phyloP scores from a whole-genome alignment of 1,140 invertebrate species.

The Aplysia californica region DNA sequence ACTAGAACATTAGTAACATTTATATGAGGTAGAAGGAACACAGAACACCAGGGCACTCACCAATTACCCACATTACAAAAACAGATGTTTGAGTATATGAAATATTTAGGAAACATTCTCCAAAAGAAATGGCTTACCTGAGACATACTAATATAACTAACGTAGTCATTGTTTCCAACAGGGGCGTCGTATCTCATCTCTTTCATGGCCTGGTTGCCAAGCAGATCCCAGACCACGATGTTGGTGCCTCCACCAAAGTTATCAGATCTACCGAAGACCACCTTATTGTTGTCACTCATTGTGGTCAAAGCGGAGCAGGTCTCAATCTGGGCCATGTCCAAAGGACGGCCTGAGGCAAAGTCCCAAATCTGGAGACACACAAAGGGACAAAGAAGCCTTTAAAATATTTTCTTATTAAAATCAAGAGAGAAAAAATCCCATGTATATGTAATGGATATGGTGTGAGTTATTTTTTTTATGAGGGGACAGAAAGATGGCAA shows the following conservation, averaged over 20 bases:
- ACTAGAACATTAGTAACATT: no score
- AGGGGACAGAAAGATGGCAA: no score
- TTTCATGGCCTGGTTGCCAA: slow-evolving; percentile 63
- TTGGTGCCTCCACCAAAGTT: slow-evolving; percentile 64
- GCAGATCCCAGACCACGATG: slow-evolving; percentile 64
- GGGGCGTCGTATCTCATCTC: slow-evolving; percentile 62
- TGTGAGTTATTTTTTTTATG: no score
- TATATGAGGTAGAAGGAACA: no score
- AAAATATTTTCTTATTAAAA: not conserved
- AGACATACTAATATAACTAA: slow-evolving; percentile 60
- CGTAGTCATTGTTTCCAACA: slow-evolving; percentile 64
- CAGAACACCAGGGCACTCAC: no score
- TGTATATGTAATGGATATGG: no score
- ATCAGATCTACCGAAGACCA: slow-evolving; percentile 63
- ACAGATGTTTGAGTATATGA: no score
- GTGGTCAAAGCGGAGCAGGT: slow-evolving; percentile 65
- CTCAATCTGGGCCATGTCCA: slow-evolving; percentile 61
- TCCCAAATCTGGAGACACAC: slow-evolving; percentile 65
- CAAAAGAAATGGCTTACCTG: no score
- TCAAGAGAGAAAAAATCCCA: no score
- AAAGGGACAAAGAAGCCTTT: not conserved
- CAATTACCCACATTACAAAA: no score
- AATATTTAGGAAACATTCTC: no score
- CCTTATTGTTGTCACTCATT: slow-evolving; percentile 61
- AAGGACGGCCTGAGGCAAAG: slow-evolving; percentile 60